Conservation (phyloP, 2,888 invertebrate genomes). For the Aphidius colemani region DNA sequence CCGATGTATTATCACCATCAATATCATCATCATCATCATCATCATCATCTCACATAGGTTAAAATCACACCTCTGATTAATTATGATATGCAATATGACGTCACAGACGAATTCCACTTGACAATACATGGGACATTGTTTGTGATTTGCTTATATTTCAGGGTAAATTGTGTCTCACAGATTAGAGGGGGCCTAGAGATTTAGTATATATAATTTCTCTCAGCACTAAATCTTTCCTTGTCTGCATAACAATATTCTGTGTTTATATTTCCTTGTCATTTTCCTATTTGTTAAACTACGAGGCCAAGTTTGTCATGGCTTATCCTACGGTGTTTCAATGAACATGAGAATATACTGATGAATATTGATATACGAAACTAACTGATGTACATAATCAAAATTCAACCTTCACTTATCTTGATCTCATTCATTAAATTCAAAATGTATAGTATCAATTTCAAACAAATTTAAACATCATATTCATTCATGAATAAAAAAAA, state of each 20-base stretch:
- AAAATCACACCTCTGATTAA: slow-evolving; percentile 49
- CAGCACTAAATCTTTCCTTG: too few relatives aligned
- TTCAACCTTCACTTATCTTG: not conserved
- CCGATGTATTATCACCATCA: slow-evolving; percentile 21
- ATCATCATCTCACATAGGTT: slow-evolving; percentile 55
- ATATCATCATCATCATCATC: slow-evolving; percentile 50
- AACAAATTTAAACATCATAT: too few relatives aligned
- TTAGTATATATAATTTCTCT: too few relatives aligned
- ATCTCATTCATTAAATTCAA: too few relatives aligned
- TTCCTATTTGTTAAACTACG: slow-evolving; percentile 16
- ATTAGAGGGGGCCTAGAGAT: too few relatives aligned
- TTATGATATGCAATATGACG: slow-evolving; percentile 61
- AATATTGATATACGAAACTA: slow-evolving; percentile 55
- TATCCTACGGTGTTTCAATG: slow-evolving; percentile 58
- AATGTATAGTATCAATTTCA: too few relatives aligned
- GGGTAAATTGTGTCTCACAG: too few relatives aligned
- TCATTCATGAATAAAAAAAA: too few relatives aligned
- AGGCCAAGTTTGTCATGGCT: slow-evolving; percentile 54
- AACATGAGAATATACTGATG: slow-evolving; percentile 59
- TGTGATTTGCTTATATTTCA: slow-evolving; percentile 31
- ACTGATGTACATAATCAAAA: not conserved
- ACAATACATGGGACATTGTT: slow-evolving; percentile 40
- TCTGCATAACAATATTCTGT: slow-evolving; percentile 1
- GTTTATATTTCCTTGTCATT: slow-evolving; percentile 26
- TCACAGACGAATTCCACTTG: slow-evolving; percentile 58